Evolutionary conservation across 53 echinoderm and acorn worm species (phyloP).

Genomic region (Luidia sarsii): DNA sequence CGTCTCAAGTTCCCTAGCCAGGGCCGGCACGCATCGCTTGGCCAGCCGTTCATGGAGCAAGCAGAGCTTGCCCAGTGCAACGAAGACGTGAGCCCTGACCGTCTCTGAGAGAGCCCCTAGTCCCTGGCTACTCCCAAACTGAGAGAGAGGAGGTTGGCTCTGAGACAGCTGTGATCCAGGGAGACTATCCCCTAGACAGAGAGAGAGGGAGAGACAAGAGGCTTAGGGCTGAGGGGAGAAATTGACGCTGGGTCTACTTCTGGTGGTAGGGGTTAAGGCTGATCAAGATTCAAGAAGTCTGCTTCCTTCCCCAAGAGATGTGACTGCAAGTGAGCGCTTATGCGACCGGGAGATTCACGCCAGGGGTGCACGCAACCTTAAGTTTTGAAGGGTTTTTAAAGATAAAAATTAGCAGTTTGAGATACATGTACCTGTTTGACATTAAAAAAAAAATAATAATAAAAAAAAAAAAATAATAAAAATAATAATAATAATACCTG

Average conservation of each 20-base stretch:
- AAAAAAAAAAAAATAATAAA: not conserved
- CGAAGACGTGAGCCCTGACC: slow-evolving; percentile 84
- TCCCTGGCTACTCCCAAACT: slow-evolving; percentile 71
- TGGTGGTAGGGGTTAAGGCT: too few relatives aligned
- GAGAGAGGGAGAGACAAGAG: not conserved
- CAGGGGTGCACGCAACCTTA: too few relatives aligned
- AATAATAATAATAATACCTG: not conserved
- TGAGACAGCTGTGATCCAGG: slow-evolving; percentile 60
- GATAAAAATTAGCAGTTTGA: too few relatives aligned
- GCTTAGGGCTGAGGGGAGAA: too few relatives aligned
- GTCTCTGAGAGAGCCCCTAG: slow-evolving; percentile 73
- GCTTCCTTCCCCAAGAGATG: too few relatives aligned
- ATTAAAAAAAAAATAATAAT: too few relatives aligned
- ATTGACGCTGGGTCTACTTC: too few relatives aligned
- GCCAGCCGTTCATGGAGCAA: slow-evolving; percentile 87
- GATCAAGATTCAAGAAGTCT: too few relatives aligned
- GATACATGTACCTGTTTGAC: too few relatives aligned
- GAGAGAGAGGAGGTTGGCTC: slow-evolving; percentile 79
- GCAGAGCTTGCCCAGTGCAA: slow-evolving; percentile 94
- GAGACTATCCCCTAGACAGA: slow-evolving; percentile 11
- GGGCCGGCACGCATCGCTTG: slow-evolving; percentile 84
- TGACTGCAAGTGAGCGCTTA: too few relatives aligned
- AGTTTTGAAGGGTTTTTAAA: too few relatives aligned
- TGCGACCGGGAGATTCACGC: too few relatives aligned
- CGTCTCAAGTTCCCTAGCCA: slow-evolving; percentile 90